phyloP scores from a whole-genome alignment of 1,140 invertebrate species.

The Eciton burchellii region DNA sequence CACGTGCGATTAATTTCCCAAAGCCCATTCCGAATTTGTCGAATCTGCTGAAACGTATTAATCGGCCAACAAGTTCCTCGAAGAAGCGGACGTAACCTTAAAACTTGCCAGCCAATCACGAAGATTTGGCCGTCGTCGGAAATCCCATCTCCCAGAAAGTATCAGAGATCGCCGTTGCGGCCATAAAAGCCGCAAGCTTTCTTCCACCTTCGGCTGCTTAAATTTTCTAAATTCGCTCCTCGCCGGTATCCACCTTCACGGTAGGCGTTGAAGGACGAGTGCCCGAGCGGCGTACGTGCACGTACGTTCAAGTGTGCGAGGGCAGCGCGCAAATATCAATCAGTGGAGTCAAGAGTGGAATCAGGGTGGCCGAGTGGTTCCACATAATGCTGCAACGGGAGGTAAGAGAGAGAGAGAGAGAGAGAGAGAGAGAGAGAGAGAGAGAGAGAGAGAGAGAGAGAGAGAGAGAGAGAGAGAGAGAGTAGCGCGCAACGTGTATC shows the following conservation, averaged over 20 bases:
- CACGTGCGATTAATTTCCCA: not conserved
- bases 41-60: not conserved
- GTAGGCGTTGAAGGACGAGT: slow-evolving; percentile 40
- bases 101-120: not conserved
- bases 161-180: slow-evolving; percentile 27
- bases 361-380: slow-evolving; percentile 80
- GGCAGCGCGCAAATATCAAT: slow-evolving; percentile 77
- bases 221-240: slow-evolving; percentile 45
- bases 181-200: slow-evolving; percentile 21
- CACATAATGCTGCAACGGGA: slow-evolving; percentile 75
- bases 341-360: slow-evolving; percentile 78
- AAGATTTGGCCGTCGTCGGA: slow-evolving; percentile 43
- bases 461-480: too few relatives aligned
- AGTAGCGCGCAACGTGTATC: slow-evolving; percentile 58
- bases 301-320: slow-evolving; percentile 52
- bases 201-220: slow-evolving; percentile 32
- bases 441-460: too few relatives aligned
- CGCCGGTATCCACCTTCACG: slow-evolving; percentile 5
- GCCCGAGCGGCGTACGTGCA: slow-evolving; percentile 50
- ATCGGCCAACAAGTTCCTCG: slow-evolving; percentile 7
- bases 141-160: slow-evolving; percentile 33
- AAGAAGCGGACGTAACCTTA: slow-evolving; percentile 28
- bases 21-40: not conserved
- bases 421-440: too few relatives aligned
- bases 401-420: slow-evolving; percentile 68